Percentiles rank a stretch among this genome's conserved stretches.
Evolutionary conservation across 2,888 invertebrate genomes (phyloP).

Genomic region (Drosophila tripunctata): DNA sequence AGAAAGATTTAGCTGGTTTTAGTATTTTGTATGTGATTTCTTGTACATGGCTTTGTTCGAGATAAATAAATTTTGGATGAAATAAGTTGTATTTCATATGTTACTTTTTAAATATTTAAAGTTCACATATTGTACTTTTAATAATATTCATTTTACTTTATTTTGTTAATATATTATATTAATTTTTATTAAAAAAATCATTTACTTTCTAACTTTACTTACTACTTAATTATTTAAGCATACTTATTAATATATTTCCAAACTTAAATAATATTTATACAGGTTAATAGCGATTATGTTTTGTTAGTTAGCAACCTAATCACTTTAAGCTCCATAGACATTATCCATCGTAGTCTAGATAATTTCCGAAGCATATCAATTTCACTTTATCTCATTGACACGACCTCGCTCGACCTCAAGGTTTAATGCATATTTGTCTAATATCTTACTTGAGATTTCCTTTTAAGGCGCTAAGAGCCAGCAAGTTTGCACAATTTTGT

Average conservation of each 20-base stretch:
- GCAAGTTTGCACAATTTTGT: slow-evolving; percentile 54
- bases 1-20: background rate
- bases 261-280: background rate
- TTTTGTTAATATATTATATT: no score
- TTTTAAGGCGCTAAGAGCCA: slow-evolving; percentile 22
- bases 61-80: background rate
- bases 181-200: no score
- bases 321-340: background rate
- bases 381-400: slow-evolving; percentile 6
- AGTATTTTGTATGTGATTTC: background rate
- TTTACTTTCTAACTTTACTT: no score
- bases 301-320: background rate
- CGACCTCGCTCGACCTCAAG: background rate
- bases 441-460: slow-evolving; percentile 37
- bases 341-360: background rate
- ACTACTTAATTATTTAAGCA: no score
- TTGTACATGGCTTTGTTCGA: background rate
- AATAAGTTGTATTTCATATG: background rate
- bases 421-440: slow-evolving; percentile 33
- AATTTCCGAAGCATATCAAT: background rate
- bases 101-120: background rate
- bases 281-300: background rate
- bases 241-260: no score
- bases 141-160: no score
- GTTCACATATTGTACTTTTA: no score